Evolutionary conservation across 2,797 vertebrate genomes (phyloP), one percentile per base, ranked within the genome.

Genomic region (Acrossocheilus wenchowensis): DNA sequence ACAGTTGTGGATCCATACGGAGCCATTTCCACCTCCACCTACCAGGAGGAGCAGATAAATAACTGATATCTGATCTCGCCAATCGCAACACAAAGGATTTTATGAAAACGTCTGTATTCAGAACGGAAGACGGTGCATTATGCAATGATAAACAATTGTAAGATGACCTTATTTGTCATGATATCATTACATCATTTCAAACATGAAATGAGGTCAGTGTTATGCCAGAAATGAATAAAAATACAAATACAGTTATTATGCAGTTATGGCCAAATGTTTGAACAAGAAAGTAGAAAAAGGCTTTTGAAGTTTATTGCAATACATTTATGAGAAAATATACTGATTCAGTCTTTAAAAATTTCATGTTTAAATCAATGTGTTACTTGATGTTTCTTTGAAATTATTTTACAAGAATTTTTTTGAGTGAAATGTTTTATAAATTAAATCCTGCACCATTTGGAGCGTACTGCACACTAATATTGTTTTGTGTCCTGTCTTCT

Each of bases 31-130:
- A 96, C 95, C 87, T 96, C 96, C 81, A 95, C 95, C 77, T 96
- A 96, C 89, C 95, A 96, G 89, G 96, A 96, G 90, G 96, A 96
- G 90, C 96, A 96, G 91, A 96, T 96, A 85, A 95, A 68, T 80
- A 90, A 90, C 86, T 90, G 86, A 90, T 57, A 84, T 45, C 80
- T 84, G 69, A 81, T 87, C 77, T 72, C 54, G 81, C 82, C 87
- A 77, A 83, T 87, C 82, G 26, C 85, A 71, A 54, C 78, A 2
- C 77, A 66, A 78, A 14, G 60, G 26, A 66, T 21, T 66, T 21
- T 30, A 11, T 2, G 26, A 48, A 48, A 80, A 80, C 0, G 1
- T 8, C 36, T 8, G 4, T 34, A 10, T 78, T 54, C 34, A 39
- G 34, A 39, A 41, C 5, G 12, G 52, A 60, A 26, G 34, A 39